Evolutionary conservation across 2,113 vertebrate genomes (phyloP).

Genomic region (Aegithalos caudatus): DNA sequence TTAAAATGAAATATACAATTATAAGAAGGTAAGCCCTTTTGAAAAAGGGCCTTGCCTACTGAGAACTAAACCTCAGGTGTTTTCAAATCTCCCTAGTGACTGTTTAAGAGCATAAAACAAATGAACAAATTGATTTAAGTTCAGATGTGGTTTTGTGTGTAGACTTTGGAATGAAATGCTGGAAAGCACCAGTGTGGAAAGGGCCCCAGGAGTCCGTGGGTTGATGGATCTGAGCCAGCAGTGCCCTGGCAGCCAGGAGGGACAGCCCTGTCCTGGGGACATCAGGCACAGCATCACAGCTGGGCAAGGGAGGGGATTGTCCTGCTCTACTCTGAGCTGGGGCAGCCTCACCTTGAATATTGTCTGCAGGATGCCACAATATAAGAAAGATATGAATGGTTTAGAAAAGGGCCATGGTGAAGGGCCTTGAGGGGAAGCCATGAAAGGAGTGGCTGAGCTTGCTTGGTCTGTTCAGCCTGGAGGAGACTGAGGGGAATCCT

Average conservation of each 20-base stretch:
- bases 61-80: neutral
- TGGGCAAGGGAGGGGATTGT: neutral
- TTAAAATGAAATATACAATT: neutral
- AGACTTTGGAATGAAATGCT: neutral
- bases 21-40: neutral
- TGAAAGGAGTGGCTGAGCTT: fast-evolving
- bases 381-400: fast-evolving
- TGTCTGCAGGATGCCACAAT: neutral
- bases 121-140: neutral
- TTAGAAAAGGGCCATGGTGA: neutral
- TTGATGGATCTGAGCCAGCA: fast-evolving
- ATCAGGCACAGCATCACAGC: neutral
- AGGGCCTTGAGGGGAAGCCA: fast-evolving
- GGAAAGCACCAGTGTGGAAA: neutral
- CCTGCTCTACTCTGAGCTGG: fast-evolving
- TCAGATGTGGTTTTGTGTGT: neutral
- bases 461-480: too few species aligned
- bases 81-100: neutral
- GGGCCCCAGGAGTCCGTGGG: fast-evolving
- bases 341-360: neutral
- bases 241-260: neutral
- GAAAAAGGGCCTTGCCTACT: neutral
- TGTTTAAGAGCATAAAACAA: neutral
- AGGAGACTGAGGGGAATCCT: neutral
- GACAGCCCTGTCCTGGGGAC: fast-evolving